Evolutionary conservation across 2,113 vertebrate genomes (phyloP).

Genomic region (Gavia stellata): DNA sequence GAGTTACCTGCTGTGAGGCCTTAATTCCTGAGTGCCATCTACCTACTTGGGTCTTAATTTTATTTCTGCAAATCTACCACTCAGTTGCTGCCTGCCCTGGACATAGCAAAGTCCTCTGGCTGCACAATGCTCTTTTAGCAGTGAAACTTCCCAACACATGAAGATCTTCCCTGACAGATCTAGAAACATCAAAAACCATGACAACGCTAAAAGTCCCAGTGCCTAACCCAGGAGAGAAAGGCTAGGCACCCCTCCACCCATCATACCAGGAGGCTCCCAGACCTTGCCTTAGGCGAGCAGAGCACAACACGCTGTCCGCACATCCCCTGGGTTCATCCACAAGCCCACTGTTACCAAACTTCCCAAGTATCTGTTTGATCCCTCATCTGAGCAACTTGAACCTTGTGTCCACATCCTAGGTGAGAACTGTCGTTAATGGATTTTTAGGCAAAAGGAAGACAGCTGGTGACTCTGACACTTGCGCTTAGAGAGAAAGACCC

Average conservation of each 20-base stretch:
- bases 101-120: background rate
- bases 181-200: background rate
- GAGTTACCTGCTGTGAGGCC: background rate
- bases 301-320: background rate
- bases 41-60: background rate
- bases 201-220: background rate
- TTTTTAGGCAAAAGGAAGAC: background rate
- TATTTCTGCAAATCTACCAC: background rate
- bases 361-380: background rate
- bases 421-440: background rate
- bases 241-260: too few species aligned
- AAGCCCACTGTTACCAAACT: background rate
- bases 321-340: background rate
- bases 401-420: background rate
- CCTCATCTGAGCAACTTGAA: background rate
- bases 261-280: background rate
- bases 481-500: background rate
- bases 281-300: rapidly evolving
- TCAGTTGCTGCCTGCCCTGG: background rate
- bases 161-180: background rate
- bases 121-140: background rate
- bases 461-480: background rate
- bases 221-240: background rate
- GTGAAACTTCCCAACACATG: background rate
- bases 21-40: background rate